Conservation (phyloP, 2,797 vertebrate species). For the Podargus strigoides region DNA sequence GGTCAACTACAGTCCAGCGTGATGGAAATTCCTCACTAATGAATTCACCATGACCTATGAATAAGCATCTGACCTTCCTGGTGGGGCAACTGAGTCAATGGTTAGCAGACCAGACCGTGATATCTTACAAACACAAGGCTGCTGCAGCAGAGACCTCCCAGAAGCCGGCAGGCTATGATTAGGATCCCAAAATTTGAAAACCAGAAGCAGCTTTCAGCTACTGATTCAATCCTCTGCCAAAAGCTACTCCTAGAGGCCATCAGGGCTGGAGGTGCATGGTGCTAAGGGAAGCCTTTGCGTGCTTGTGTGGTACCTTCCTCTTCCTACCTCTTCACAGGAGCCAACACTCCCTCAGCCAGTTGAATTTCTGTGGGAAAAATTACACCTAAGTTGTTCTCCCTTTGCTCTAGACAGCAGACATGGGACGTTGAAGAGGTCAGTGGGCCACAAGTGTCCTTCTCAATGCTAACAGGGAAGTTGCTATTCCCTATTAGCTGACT, state of each 20-base stretch:
- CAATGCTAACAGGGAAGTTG: not conserved
- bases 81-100: not conserved
- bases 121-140: not conserved
- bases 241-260: not conserved
- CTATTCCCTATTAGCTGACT: not conserved
- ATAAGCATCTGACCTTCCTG: not conserved
- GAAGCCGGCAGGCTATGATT: not conserved
- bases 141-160: not conserved
- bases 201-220: not conserved
- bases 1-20: not conserved
- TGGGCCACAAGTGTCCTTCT: not conserved
- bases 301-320: not conserved
- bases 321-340: not conserved
- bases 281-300: not conserved
- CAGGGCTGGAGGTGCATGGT: not conserved
- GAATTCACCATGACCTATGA: not conserved
- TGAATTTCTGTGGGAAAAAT: not conserved
- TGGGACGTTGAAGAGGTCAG: not conserved
- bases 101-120: not conserved
- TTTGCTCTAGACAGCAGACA: not conserved
- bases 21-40: not conserved
- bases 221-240: not conserved
- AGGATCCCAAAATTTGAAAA: rapidly evolving
- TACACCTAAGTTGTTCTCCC: not conserved
- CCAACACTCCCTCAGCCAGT: rapidly evolving